Evolutionary conservation across 2,113 vertebrate species (phyloP).

Genomic region (Tragelaphus scriptus): DNA sequence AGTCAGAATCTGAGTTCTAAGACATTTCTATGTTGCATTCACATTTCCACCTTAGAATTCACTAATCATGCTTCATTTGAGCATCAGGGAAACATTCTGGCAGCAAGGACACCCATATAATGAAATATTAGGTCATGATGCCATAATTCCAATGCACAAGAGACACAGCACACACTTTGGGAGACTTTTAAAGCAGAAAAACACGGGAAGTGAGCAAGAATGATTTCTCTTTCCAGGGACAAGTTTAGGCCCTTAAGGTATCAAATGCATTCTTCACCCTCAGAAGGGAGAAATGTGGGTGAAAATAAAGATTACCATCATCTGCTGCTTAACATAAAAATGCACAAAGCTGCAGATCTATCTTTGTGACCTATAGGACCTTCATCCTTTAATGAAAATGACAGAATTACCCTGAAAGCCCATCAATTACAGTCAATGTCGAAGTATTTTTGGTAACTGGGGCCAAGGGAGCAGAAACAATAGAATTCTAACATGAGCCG

Average conservation of each 20-base stretch:
- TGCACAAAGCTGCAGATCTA: background rate
- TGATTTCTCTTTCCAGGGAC: background rate
- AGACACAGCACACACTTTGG: background rate
- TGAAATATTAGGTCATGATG: background rate
- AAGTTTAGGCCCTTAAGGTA: background rate
- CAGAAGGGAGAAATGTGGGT: background rate
- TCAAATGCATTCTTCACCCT: background rate
- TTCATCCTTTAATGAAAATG: background rate
- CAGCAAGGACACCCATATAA: background rate
- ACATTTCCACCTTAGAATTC: background rate
- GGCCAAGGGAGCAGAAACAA: background rate
- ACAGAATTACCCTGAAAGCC: background rate
- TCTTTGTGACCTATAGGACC: background rate
- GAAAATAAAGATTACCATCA: background rate
- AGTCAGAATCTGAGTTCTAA: background rate
- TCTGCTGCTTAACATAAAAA: background rate
- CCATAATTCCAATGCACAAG: background rate
- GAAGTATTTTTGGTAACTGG: background rate
- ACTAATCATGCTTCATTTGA: background rate
- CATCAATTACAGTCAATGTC: background rate
- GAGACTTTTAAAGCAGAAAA: background rate
- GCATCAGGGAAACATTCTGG: background rate
- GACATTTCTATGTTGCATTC: background rate
- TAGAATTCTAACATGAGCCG: background rate
- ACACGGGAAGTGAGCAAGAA: background rate